Conservation (phyloP, 2,113 vertebrate species). For the Conger conger region DNA sequence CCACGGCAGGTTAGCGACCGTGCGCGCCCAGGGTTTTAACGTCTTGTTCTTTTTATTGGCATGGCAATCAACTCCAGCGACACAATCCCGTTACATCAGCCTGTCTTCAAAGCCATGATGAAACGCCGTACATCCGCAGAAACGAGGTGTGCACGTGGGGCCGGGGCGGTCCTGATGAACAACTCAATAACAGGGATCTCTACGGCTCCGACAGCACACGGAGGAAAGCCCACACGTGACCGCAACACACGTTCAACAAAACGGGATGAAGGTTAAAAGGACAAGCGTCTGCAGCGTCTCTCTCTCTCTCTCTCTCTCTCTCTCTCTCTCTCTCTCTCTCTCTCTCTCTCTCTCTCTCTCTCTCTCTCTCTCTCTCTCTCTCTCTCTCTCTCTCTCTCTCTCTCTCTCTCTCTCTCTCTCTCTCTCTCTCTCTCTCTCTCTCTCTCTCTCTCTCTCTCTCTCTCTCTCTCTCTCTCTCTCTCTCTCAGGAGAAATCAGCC, state of each 20-base stretch:
- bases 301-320: conserved; percentile 20
- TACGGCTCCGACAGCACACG: not conserved
- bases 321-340: conserved; percentile 18
- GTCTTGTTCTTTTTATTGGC: not conserved
- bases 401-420: conserved; percentile 18
- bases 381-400: conserved; percentile 18
- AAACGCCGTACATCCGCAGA: not conserved
- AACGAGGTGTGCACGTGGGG: not conserved
- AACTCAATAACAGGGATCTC: not conserved
- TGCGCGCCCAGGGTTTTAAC: not conserved
- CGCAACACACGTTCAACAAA: not conserved
- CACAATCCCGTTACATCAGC: not conserved
- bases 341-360: conserved; percentile 25
- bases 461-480: not conserved
- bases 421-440: conserved; percentile 18
- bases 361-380: conserved; percentile 27
- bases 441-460: conserved; percentile 18
- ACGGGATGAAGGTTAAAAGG: conserved; percentile 43
- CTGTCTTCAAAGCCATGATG: not conserved
- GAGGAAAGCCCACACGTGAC: not conserved
- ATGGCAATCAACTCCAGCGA: not conserved
- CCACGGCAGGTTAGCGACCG: not conserved
- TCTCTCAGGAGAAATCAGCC: conserved; percentile 33
- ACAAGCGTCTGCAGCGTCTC: conserved; percentile 31
- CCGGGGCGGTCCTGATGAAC: not conserved